phyloP scores from a whole-genome alignment of 2,113 vertebrate genomes.

The Scopus umbretta region DNA sequence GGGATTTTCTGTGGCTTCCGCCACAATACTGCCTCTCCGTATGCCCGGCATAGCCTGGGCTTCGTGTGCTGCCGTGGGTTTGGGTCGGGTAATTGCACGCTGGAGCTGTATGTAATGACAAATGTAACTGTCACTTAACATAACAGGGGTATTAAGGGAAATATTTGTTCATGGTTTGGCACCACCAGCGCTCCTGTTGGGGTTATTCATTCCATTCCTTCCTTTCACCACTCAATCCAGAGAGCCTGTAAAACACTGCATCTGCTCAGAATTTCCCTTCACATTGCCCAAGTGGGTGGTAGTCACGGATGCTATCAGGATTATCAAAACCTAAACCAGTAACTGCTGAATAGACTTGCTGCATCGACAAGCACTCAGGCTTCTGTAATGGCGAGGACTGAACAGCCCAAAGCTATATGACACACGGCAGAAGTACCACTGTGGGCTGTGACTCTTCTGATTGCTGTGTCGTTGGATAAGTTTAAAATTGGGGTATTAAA shows the following conservation, averaged over 20 bases:
- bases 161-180: slow-evolving; percentile 54
- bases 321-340: not conserved
- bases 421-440: not conserved
- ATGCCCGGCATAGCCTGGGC: not conserved
- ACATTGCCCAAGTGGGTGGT: not conserved
- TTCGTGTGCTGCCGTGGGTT: not conserved
- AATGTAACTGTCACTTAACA: slow-evolving; percentile 28
- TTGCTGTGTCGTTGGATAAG: not conserved
- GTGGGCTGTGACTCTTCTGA: not conserved
- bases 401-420: not conserved
- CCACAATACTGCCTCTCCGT: not conserved
- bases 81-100: not conserved
- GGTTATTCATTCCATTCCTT: slow-evolving; percentile 40
- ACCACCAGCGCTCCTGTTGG: not conserved
- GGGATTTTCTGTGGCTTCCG: not conserved
- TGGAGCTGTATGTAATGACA: not conserved
- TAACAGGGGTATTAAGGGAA: slow-evolving; percentile 2
- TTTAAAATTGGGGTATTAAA: not conserved
- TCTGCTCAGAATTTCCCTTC: slow-evolving; percentile 42
- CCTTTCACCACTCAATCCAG: slow-evolving; percentile 25
- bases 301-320: not conserved
- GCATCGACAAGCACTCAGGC: not conserved
- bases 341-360: not conserved
- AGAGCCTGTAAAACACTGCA: slow-evolving; percentile 16
- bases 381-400: not conserved